Evolutionary conservation across 2,113 vertebrate species (phyloP).

Genomic region (Pipra filicauda): DNA sequence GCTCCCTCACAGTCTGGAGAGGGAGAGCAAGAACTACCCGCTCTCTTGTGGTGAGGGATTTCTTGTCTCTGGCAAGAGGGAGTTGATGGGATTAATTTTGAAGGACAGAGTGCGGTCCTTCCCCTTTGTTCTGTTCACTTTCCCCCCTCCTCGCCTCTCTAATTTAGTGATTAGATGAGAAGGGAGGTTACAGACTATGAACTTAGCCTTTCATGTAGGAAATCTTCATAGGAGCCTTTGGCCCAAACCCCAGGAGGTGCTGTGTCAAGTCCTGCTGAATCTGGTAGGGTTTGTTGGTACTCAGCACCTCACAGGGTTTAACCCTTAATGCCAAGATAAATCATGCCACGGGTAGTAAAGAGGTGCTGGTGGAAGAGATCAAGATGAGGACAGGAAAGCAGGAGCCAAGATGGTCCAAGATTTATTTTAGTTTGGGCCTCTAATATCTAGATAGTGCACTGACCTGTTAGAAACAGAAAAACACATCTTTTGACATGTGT

Average conservation of each 20-base stretch:
- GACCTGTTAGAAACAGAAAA: neutral
- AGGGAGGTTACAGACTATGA: neutral
- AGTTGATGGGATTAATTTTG: slow-evolving; percentile 33
- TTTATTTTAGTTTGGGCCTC: neutral
- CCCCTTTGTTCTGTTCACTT: neutral
- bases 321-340: neutral
- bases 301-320: neutral
- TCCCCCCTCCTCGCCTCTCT: neutral
- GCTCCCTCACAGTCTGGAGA: neutral
- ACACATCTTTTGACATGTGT: neutral
- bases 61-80: neutral
- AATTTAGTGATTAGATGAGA: slow-evolving; percentile 13
- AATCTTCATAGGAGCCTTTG: neutral
- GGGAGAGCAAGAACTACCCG: neutral
- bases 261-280: neutral
- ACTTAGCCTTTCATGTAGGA: neutral
- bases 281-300: neutral
- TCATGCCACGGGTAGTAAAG: neutral
- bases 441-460: neutral
- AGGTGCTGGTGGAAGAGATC: neutral
- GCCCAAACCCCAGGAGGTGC: neutral
- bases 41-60: neutral
- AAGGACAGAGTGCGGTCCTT: neutral
- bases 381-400: neutral
- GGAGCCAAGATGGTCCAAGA: neutral